Base-by-base conservation (phyloP, 2,113 vertebrate species). In the Ptyas mucosa region DNA sequence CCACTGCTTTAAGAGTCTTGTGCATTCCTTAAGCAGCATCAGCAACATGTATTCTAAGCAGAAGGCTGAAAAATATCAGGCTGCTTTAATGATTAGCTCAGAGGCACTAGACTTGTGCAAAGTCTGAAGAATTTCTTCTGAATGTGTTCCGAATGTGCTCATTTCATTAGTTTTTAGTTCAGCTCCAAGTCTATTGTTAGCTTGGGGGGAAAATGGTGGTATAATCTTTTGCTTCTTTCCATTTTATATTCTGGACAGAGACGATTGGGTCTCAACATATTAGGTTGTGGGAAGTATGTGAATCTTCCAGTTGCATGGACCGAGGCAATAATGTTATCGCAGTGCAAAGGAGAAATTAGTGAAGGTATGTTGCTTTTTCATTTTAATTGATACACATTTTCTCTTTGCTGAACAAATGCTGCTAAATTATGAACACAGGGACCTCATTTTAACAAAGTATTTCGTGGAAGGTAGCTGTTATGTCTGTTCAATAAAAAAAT, bases 311-410 rank as follows among this genome's bases (percentile, higher is more conserved):
- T 92, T 34, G 96, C 95, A 0, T 97, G 97, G 97, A 96, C 89
- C n/a, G 96, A 98, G 94, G 93, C 96, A 81, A 91, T 97, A 26
- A 97, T 95, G 26, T 94, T 98, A 92, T 96, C 97, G 89, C 96
- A 97, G 29, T 98, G 97, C 92, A 97, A 96, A 97, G 97, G 97
- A 93, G 93, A 96, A 94, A 96, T 97, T 93, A 96, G 97, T 94
- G 97, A 98, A 89, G 97, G 98, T 98, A 96, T 58, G 57, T 92
- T 96, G 69, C 81, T 90, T 88, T 93, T 89, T 69, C 94, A 90
- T 93, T 95, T 81, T 93, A 87, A 93, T 91, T 85, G 94, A 29
- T 96, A 93, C n/a, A 88, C 90, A 90, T 54, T 52, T 1, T 52
- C 5, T 90, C n/a, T 54, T 93, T 96, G 91, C 5, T 89, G 87